Evolutionary conservation across 2,888 invertebrate genomes (phyloP), one percentile per base, ranked within the genome.

Genomic region (Trichopoda pennipes): DNA sequence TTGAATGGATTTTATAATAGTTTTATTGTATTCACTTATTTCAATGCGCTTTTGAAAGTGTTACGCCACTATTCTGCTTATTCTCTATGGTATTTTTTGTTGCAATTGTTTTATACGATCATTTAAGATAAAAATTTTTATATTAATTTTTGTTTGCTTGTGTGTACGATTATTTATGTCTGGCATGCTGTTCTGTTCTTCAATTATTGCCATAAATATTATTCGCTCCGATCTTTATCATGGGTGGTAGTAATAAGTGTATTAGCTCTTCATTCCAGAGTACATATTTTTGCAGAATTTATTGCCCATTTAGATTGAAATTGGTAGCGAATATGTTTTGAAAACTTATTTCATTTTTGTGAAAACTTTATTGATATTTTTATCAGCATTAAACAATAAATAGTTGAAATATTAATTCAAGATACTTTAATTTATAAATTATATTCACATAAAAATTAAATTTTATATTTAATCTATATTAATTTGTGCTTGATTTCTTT

Each of bases 171-270:
- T 80, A 70, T 75, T 75, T 70, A 75, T 47, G 70, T 70, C 55
- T 66, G 47, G 70, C 80, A 32, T 76, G 80, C 75, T 75, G 80
- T 60, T 80, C 75, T 75, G 80, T 60, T 80, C 49, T 28, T 49
- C 49, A 76, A 66, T 76, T 76, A 80, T 76, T 80, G 66, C 60
- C 49, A 60, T 80, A 76, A 80, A 80, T 76, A 70, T 66, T 72
- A 60, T 55, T 66, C 60, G 55, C 70, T 72, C 66, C 76, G 76
- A 80, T 80, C 64, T 66, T 70, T 70, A 60, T 66, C 70, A 60
- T 66, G 80, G 80, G 70, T 72, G 76, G 75, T 72, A 19, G 3
- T 32, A 66, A 42, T 51, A 3, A 78, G 58, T 63, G 68, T 61
- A 61, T 76, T 53, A 42, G 56, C 12, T 70, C 12, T 10, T n/a